Evolutionary conservation across 1,140 invertebrate species (phyloP).

Genomic region (Drosophila sulfurigaster): DNA sequence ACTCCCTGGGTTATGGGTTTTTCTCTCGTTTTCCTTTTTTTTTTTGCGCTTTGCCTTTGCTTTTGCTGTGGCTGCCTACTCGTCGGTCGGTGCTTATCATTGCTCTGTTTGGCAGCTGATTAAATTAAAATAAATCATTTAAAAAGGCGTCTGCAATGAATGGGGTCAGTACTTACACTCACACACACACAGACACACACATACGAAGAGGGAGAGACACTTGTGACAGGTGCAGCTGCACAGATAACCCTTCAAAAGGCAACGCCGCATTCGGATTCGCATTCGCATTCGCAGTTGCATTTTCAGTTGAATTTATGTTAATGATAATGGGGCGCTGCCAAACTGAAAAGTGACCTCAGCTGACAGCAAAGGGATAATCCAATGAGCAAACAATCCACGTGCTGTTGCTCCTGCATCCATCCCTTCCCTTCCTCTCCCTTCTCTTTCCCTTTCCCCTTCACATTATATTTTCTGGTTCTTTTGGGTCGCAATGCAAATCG

Average conservation of each 20-base stretch:
- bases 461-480: not conserved
- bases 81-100: constrained; percentile 68
- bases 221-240: constrained; percentile 54
- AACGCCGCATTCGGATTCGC: constrained; percentile 27
- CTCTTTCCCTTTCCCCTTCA: not conserved
- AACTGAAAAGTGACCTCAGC: constrained; percentile 66
- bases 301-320: constrained; percentile 39
- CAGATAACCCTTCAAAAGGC: constrained; percentile 44
- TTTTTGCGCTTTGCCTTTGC: constrained; percentile 1
- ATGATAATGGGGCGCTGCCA: constrained; percentile 44
- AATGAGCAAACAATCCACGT: constrained; percentile 63
- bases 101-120: constrained; percentile 80
- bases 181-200: constrained; percentile 7
- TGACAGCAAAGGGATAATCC: constrained; percentile 75
- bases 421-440: not conserved
- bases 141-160: constrained; percentile 53
- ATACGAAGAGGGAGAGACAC: constrained; percentile 6
- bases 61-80: constrained; percentile 25
- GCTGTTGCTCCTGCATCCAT: constrained; percentile 19
- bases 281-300: constrained; percentile 15
- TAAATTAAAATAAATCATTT: constrained; percentile 81
- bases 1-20: constrained; percentile 19
- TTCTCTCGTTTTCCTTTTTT: not conserved
- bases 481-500: constrained; percentile 9
- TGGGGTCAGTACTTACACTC: constrained; percentile 40